A percentile compares a stretch with the other conserved stretches of the same genome.
phyloP scores from a whole-genome alignment of 2,113 vertebrate genomes.

The Astatoreochromis straeleni region DNA sequence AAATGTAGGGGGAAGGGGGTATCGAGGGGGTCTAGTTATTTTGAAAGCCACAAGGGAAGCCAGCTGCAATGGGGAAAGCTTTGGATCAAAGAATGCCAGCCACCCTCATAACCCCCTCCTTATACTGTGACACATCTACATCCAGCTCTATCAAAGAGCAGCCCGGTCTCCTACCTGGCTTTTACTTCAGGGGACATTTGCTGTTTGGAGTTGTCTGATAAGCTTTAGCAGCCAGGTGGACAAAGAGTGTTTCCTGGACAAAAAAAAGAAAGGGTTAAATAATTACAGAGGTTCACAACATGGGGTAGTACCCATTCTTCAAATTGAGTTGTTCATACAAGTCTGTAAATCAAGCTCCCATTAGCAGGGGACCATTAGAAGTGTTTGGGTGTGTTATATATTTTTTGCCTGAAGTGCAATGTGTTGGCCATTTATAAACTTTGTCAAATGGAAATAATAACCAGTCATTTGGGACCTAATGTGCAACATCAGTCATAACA shows the following conservation, averaged over 20 bases:
- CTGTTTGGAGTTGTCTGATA: neutral
- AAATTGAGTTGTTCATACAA: conserved; percentile 51
- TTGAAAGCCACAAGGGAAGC: conserved; percentile 64
- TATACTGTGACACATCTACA: conserved; percentile 34
- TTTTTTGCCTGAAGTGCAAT: neutral
- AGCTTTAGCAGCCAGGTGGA: neutral
- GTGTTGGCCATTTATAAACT: neutral
- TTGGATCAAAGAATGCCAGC: conserved; percentile 61
- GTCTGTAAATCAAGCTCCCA: conserved; percentile 43
- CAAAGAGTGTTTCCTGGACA: neutral
- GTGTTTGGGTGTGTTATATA: conserved; percentile 3
- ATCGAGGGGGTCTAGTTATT: conserved; percentile 52
- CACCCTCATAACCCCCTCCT: conserved; percentile 31
- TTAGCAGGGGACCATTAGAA: conserved; percentile 19
- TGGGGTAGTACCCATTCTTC: conserved; percentile 12
- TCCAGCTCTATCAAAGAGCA: conserved; percentile 37
- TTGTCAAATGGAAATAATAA: neutral
- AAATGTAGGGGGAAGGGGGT: conserved; percentile 35
- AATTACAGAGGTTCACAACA: conserved; percentile 2
- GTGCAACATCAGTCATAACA: conserved; percentile 4
- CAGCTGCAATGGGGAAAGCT: conserved; percentile 61
- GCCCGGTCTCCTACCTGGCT: conserved; percentile 29
- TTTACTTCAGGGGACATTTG: conserved; percentile 43
- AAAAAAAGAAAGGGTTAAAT: neutral
- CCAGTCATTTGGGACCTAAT: conserved; percentile 10